A percentile compares a stretch with the other conserved stretches of the same genome.
Conservation (phyloP, 2,797 vertebrate species). For the Sebastes vulpes region DNA sequence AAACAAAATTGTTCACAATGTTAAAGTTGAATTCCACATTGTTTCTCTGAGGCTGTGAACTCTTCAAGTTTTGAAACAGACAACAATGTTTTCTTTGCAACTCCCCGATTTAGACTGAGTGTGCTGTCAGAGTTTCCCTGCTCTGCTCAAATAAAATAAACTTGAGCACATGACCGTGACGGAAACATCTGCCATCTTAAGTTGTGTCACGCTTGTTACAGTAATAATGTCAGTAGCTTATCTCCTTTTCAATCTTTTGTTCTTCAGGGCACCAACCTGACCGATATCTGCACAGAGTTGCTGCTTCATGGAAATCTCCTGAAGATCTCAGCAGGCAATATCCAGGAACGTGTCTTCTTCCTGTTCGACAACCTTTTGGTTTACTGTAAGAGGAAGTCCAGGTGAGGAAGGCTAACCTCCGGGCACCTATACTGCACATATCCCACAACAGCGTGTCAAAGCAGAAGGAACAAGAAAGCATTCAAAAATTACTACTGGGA, state of each 20-base stretch:
- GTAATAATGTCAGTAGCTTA: background rate
- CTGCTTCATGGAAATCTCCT: constrained; percentile 95
- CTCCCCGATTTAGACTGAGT: background rate
- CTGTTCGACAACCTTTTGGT: constrained; percentile 98
- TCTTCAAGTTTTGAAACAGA: constrained; percentile 17
- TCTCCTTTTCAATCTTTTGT: constrained; percentile 4
- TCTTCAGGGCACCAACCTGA: constrained; percentile 95
- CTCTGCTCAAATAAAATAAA: constrained; percentile 7
- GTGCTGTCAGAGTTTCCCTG: background rate
- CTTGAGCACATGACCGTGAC: background rate
- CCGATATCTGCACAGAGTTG: constrained; percentile 96
- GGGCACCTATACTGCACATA: background rate
- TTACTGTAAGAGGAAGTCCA: constrained; percentile 98
- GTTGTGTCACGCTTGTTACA: background rate
- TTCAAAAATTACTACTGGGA: background rate
- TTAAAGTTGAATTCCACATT: constrained; percentile 46
- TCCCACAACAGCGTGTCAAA: background rate
- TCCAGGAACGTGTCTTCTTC: constrained; percentile 98
- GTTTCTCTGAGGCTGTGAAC: constrained; percentile 38
- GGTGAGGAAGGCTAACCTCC: constrained; percentile 79
- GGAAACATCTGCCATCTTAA: background rate
- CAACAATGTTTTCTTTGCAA: constrained; percentile 16
- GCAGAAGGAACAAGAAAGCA: background rate
- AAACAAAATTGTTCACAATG: constrained; percentile 36
- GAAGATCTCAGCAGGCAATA: constrained; percentile 99